Evolutionary conservation across 2,888 invertebrate species (phyloP), one percentile per base, ranked within the genome.

Genomic region (Sialis fuliginosa): DNA sequence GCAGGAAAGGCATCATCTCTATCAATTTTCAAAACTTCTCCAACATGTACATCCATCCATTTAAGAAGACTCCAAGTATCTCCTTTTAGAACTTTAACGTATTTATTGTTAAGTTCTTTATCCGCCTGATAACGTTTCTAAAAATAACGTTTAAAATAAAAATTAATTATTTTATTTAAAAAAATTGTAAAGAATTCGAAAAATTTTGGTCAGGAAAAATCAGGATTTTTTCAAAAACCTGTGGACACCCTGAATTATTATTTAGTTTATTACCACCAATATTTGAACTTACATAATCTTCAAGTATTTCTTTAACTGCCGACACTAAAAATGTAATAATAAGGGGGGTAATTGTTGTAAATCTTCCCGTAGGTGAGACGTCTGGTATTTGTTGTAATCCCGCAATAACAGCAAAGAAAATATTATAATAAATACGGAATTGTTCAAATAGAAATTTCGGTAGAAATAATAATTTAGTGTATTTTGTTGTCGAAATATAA

Each of bases 351-450:
- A 96, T 78, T 47, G 98, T 99, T 51, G 98, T 99, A 69, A 90
- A 99, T 48, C 96, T 78, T 54, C 98, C 98, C 45, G 98, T 99
- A 39, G 99, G 98, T 44, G 96, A 97, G 52, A 99, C 97, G 70
- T 93, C 95, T 30, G 97, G 97, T 64, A 99, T 98, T 86, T 98
- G 98, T 83, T 99, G 98, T 66, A 98, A 77, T 58, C 97, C 75
- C 53, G 96, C 96, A 62, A 99, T 97, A 68, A 96, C 81, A 57
- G 98, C 76, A 75, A 99, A 99, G 78, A 98, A 99, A 64, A 96
- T 88, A 71, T 99, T 99, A 59, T 96, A 93, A 76, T 98, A 98
- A 62, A 95, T 80, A 52, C 97, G 82, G 71, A 99, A 98, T 72
- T 99, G 98, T 72, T 99, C 98, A 69, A 95, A 96, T 58, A 99